Evolutionary conservation across 2,888 invertebrate species (phyloP).

Genomic region (Cynaeus angustus): DNA sequence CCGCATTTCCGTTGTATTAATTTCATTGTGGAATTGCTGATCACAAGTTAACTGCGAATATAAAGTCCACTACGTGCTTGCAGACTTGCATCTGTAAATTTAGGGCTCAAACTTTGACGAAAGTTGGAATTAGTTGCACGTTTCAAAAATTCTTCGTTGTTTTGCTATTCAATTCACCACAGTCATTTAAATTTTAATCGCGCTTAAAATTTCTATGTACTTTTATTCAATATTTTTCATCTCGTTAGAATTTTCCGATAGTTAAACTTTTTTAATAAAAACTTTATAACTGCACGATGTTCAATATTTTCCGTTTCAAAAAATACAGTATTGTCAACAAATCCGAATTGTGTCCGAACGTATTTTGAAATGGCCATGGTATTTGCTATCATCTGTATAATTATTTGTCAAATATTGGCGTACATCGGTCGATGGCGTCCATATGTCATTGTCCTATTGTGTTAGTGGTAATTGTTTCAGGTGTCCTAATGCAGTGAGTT

Average conservation of each 20-base stretch:
- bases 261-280: too few species aligned
- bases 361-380: conserved; percentile 7
- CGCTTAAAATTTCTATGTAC: not conserved
- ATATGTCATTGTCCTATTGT: conserved; percentile 31
- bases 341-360: not conserved
- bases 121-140: not conserved
- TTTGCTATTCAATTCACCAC: too few species aligned
- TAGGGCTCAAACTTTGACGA: conserved; percentile 23
- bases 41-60: conserved; percentile 21
- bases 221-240: not conserved
- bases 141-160: too few species aligned
- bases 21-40: conserved; percentile 21
- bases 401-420: conserved; percentile 39
- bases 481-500: conserved; percentile 28
- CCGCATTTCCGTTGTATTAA: conserved; percentile 24
- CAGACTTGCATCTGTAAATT: conserved; percentile 30
- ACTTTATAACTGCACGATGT: too few species aligned
- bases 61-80: conserved; percentile 21
- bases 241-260: too few species aligned
- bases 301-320: too few species aligned
- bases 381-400: conserved; percentile 21
- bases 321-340: too few species aligned
- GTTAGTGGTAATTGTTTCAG: conserved; percentile 29
- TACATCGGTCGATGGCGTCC: conserved; percentile 18
- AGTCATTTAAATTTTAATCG: not conserved